Percentiles rank a stretch among this genome's conserved stretches.
phyloP scores from a whole-genome alignment of 30 jellyfish, hydroid and myxozoan species.

The Sanderia malayensis region DNA sequence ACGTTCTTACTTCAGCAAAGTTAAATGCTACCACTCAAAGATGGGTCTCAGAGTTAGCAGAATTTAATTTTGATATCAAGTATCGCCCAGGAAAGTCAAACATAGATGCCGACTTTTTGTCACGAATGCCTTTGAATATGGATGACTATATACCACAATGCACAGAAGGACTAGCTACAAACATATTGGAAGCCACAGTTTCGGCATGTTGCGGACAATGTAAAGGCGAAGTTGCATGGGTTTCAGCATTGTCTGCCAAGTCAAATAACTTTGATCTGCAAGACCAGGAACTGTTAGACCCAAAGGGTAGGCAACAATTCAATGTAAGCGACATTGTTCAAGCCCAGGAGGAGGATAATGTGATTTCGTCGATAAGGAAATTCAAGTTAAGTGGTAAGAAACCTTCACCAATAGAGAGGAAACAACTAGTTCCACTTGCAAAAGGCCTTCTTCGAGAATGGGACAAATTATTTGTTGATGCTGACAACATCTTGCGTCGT shows the following conservation, averaged over 20 bases:
- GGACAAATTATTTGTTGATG: slow-evolving; percentile 4
- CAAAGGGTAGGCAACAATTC: neutral
- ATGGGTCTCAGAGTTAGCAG: slow-evolving; percentile 23
- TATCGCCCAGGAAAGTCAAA: slow-evolving; percentile 10
- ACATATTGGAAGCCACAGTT: slow-evolving; percentile 11
- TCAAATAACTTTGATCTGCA: slow-evolving; percentile 1
- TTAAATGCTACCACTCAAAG: slow-evolving; percentile 5
- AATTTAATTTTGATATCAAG: slow-evolving; percentile 3
- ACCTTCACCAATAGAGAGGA: slow-evolving; percentile 7
- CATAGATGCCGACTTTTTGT: slow-evolving; percentile 4
- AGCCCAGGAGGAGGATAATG: slow-evolving; percentile 6
- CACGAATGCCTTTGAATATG: neutral
- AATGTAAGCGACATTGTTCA: neutral
- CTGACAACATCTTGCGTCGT: neutral
- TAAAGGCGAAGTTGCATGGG: neutral
- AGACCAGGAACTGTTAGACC: slow-evolving; percentile 3
- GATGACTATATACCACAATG: neutral
- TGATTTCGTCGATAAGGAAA: slow-evolving; percentile 1
- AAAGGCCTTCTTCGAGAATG: slow-evolving; percentile 29
- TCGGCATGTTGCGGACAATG: slow-evolving; percentile 4
- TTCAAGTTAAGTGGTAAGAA: slow-evolving; percentile 16
- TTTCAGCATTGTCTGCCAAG: slow-evolving; percentile 5
- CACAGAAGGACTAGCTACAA: slow-evolving; percentile 7
- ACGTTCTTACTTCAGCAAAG: slow-evolving; percentile 17
- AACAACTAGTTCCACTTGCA: slow-evolving; percentile 17